phyloP scores from a whole-genome alignment of 2,797 vertebrate genomes.

The Vespertilio murinus region DNA sequence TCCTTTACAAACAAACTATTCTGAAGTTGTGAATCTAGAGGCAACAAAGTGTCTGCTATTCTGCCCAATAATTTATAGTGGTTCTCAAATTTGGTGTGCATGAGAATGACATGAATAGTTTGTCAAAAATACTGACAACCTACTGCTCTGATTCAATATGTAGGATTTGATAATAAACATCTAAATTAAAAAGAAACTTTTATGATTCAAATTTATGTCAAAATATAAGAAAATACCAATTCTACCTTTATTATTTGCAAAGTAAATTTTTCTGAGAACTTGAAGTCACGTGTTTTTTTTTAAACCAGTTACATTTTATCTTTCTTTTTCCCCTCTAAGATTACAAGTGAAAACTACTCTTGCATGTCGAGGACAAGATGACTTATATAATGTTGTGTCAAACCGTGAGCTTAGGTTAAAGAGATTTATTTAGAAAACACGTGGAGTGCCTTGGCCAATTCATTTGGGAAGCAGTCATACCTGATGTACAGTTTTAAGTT shows the following conservation, averaged over 20 bases:
- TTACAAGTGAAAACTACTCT: neutral
- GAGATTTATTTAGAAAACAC: neutral
- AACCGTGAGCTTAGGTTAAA: neutral
- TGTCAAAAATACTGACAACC: neutral
- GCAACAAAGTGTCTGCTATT: neutral
- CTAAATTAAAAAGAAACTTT: neutral
- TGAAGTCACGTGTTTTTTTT: neutral
- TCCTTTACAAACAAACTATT: neutral
- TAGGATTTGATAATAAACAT: neutral
- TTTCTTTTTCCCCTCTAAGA: neutral
- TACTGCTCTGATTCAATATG: neutral
- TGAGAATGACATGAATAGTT: neutral
- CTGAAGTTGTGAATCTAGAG: neutral
- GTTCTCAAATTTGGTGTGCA: neutral
- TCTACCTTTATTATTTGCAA: neutral
- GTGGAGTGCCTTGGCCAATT: neutral
- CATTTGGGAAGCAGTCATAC: neutral
- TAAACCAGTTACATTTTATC: neutral
- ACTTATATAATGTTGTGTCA: neutral
- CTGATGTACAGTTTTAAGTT: neutral
- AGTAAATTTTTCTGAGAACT: neutral
- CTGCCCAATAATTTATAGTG: neutral
- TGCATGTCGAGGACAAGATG: neutral
- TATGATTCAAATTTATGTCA: neutral
- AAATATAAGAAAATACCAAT: neutral